Evolutionary conservation across 92 coral and sea anemone species (phyloP), one percentile per base, ranked within the genome.

Genomic region (Desmophyllum pertusum): DNA sequence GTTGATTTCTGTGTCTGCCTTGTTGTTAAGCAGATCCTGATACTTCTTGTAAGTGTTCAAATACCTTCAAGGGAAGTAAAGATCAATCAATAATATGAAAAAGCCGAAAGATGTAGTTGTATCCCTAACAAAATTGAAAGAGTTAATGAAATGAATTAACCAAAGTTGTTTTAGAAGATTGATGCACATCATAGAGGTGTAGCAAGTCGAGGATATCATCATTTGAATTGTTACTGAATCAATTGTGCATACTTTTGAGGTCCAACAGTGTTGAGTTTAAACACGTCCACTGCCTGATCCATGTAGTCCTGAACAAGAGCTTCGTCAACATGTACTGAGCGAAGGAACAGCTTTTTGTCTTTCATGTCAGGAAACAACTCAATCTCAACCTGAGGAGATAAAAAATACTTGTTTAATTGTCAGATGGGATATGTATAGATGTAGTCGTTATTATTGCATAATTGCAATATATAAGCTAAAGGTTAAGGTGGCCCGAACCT

Each of bases 351-450:
- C 73, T 87, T 86, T 77, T 89, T 94, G 41, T 95, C 98, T 43
- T 92, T 90, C 99, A 97, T 97, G 68, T 97, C 99, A 57, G 99
- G 99, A 69, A 97, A 97, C 76, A 97, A 73, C 85, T 97, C 98
- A 30, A 91, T 90, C 72, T 97, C 99, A 62, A 96, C 98, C 98
- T 96, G 66, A 73, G 55, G 64, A 9, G 10, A 65, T 0, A 78
- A 14, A 35, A 42, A 29, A 74, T n/a, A n/a, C n/a, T 18, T 11
- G 30, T 79, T 13, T 21, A 43, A 11, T 19, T 42, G 35, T 46
- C 18, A 77, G 83, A 74, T 46, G 37, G n/a, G 27, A 46, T 6
- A 46, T 10, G 18, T 50, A 50, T 13, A 50, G 8, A 37, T n/a
- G 8, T 17, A 4, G 23, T 35, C 25, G n/a, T 67, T 15, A 27